Evolutionary conservation across 1,140 invertebrate genomes (phyloP).

Genomic region (Zaprionus capensis): DNA sequence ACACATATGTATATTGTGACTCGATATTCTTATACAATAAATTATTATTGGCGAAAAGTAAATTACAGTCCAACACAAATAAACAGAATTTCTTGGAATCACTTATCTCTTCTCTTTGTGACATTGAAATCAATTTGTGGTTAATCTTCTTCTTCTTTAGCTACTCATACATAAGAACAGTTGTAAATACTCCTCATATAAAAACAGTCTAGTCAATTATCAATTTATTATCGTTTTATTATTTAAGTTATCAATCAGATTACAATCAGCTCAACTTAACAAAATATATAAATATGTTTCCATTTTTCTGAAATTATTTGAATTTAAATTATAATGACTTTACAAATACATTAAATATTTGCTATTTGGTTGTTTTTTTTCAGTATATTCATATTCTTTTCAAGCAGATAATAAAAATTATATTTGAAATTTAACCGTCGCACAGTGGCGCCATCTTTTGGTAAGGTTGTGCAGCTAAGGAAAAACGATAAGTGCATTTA

Average conservation of each 20-base stretch:
- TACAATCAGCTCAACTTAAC: too few species aligned
- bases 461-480: background rate
- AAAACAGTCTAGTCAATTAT: background rate
- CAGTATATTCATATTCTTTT: too few species aligned
- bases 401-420: background rate
- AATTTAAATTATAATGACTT: too few species aligned
- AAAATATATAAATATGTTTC: too few species aligned
- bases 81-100: background rate
- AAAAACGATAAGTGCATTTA: background rate
- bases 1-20: too few species aligned
- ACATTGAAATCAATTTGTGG: background rate
- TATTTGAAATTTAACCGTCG: background rate
- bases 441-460: background rate
- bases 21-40: too few species aligned
- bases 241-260: too few species aligned
- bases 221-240: too few species aligned
- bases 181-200: background rate
- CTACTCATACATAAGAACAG: too few species aligned
- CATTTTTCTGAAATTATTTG: too few species aligned
- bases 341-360: too few species aligned
- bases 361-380: too few species aligned
- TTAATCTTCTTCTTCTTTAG: background rate
- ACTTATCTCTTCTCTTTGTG: background rate
- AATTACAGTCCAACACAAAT: background rate
- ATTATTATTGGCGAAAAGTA: background rate